These are phyloP conservation scores for Atopsyche davidsoni DNA, from an alignment of 1,140 invertebrate genomes.

Conservation along the genomic window DNA sequence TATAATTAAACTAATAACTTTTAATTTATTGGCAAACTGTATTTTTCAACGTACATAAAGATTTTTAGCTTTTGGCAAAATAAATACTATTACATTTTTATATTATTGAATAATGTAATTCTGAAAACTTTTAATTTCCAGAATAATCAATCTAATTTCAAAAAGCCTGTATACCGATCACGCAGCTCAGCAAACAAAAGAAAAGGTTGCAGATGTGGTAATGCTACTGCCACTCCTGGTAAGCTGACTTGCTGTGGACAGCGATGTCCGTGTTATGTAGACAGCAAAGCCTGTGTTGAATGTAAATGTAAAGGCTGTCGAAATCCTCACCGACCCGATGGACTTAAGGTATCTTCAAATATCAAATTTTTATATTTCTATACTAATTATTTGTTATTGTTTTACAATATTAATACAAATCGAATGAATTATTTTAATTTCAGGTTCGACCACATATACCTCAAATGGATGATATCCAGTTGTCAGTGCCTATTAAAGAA, in stretches of 20 bases:
- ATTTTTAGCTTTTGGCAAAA: too few species aligned
- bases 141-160: slow-evolving; percentile 44
- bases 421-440: slow-evolving; percentile 32
- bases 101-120: neutral
- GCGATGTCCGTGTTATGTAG: slow-evolving; percentile 87
- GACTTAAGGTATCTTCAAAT: slow-evolving; percentile 58
- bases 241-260: slow-evolving; percentile 90
- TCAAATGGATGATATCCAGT: slow-evolving; percentile 46
- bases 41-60: too few species aligned
- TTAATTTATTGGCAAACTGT: too few species aligned
- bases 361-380: too few species aligned
- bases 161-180: slow-evolving; percentile 47
- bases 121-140: slow-evolving; percentile 32
- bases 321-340: slow-evolving; percentile 78
- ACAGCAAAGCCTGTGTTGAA: slow-evolving; percentile 75
- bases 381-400: neutral
- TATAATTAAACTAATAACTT: too few species aligned
- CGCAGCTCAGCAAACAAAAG: slow-evolving; percentile 47
- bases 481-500: slow-evolving; percentile 37
- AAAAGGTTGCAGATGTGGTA: slow-evolving; percentile 85
- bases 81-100: too few species aligned
- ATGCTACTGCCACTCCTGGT: slow-evolving; percentile 77
- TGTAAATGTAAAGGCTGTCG: slow-evolving; percentile 87
- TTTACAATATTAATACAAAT: neutral
- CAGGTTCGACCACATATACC: slow-evolving; percentile 61